Conservation (phyloP, 2,113 vertebrate genomes). For the Nicator chloris region DNA sequence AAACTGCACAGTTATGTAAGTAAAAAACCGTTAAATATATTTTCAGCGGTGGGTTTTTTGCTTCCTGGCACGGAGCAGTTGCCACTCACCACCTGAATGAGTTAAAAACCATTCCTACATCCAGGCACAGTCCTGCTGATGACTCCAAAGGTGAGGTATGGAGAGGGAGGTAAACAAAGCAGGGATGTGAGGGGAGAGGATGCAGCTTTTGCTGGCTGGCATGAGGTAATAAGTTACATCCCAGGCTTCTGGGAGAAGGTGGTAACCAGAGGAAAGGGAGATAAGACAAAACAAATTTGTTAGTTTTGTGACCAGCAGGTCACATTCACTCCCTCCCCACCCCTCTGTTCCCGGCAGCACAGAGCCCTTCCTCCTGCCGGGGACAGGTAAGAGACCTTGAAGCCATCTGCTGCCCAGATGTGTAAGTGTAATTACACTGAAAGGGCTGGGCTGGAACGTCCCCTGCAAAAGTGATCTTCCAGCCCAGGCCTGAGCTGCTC, state of each 20-base stretch:
- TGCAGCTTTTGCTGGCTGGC: neutral
- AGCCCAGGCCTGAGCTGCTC: neutral
- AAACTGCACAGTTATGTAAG: rapidly evolving
- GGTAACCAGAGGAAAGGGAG: neutral
- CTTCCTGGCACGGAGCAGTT: neutral
- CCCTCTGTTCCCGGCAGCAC: neutral
- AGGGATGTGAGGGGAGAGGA: neutral
- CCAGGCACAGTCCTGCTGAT: rapidly evolving
- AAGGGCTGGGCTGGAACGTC: neutral
- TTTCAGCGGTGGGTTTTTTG: neutral
- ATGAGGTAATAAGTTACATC: neutral
- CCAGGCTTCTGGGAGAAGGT: neutral
- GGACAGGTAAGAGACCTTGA: conserved; percentile 33
- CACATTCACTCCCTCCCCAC: neutral
- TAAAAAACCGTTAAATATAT: rapidly evolving
- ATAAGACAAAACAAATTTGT: neutral
- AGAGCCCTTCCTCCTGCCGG: neutral
- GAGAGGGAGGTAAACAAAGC: neutral
- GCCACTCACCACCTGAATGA: neutral
- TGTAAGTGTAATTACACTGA: conserved; percentile 1
- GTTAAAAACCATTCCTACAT: neutral
- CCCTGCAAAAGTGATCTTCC: neutral
- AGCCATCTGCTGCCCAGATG: conserved; percentile 59
- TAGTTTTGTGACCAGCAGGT: neutral
- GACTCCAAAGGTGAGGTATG: neutral